Evolutionary conservation across 2,113 vertebrate genomes (phyloP).

Genomic region (Zosterops borbonicus): DNA sequence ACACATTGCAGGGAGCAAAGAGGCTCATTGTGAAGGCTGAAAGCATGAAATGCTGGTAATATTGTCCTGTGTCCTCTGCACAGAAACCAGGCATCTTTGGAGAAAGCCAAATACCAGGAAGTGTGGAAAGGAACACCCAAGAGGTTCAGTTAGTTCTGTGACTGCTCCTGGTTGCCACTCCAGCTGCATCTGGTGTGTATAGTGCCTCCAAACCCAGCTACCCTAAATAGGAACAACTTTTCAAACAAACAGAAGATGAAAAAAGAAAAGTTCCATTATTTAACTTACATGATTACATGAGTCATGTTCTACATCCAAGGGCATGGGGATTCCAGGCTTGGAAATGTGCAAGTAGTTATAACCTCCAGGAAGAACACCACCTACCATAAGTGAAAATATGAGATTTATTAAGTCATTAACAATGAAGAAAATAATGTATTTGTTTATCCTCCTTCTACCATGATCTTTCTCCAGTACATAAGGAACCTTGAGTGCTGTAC

Average conservation of each 20-base stretch:
- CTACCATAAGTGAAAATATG: conserved; percentile 62
- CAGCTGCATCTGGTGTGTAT: not conserved
- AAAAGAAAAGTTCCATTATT: not conserved
- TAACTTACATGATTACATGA: conserved; percentile 75
- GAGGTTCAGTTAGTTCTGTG: not conserved
- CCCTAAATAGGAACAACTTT: not conserved
- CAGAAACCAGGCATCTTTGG: not conserved
- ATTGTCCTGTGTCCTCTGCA: not conserved
- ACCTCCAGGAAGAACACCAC: conserved; percentile 85
- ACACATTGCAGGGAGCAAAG: not conserved
- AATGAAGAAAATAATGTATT: not conserved
- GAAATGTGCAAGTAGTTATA: conserved; percentile 84
- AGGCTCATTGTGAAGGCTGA: not conserved
- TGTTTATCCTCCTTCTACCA: not conserved
- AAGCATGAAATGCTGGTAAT: not conserved
- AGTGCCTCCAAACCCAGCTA: not conserved
- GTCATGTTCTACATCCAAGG: conserved; percentile 49
- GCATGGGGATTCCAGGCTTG: conserved; percentile 73
- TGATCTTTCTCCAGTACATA: not conserved
- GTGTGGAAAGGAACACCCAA: not conserved
- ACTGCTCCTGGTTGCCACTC: not conserved
- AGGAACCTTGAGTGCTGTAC: not conserved
- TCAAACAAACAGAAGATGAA: not conserved
- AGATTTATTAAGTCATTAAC: not conserved
- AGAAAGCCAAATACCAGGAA: not conserved